Percentiles rank a stretch among this genome's conserved stretches.
These are phyloP conservation scores for Enteromius anoplus DNA, from an alignment of 2,797 vertebrate species.

Conservation along the genomic window DNA sequence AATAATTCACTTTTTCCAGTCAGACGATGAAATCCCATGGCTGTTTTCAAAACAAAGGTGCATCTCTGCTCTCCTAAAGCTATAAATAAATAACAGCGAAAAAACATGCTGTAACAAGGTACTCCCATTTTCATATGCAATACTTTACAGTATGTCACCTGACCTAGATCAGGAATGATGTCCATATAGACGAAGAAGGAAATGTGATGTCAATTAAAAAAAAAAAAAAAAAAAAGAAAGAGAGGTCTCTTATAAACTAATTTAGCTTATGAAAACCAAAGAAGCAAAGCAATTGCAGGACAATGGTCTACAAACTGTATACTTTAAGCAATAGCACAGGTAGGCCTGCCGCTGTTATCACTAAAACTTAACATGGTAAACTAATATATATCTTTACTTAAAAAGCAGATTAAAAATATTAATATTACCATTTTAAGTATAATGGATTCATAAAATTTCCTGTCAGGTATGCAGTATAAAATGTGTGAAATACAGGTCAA, in stretches of 20 bases:
- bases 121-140: slow-evolving; percentile 37
- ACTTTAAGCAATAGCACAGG: not conserved
- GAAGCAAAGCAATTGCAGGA: not conserved
- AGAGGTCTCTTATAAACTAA: not conserved
- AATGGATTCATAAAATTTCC: not conserved
- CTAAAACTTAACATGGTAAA: not conserved
- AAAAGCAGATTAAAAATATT: not conserved
- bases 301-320: not conserved
- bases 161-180: not conserved
- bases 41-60: slow-evolving; percentile 46
- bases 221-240: not conserved
- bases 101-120: slow-evolving; percentile 33
- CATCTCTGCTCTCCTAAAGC: slow-evolving; percentile 36
- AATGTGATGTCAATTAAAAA: not conserved
- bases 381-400: not conserved
- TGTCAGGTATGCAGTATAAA: slow-evolving; percentile 8
- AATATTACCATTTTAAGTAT: not conserved
- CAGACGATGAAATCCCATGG: slow-evolving; percentile 35
- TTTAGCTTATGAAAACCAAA: not conserved
- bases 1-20: slow-evolving; percentile 50
- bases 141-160: not conserved
- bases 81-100: slow-evolving; percentile 47
- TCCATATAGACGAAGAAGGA: not conserved
- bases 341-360: not conserved
- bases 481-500: slow-evolving; percentile 9